A percentile compares a stretch with the other conserved stretches of the same genome.
Evolutionary conservation across 1,140 invertebrate species (phyloP).

Genomic region (Apocrypta bakeri): DNA sequence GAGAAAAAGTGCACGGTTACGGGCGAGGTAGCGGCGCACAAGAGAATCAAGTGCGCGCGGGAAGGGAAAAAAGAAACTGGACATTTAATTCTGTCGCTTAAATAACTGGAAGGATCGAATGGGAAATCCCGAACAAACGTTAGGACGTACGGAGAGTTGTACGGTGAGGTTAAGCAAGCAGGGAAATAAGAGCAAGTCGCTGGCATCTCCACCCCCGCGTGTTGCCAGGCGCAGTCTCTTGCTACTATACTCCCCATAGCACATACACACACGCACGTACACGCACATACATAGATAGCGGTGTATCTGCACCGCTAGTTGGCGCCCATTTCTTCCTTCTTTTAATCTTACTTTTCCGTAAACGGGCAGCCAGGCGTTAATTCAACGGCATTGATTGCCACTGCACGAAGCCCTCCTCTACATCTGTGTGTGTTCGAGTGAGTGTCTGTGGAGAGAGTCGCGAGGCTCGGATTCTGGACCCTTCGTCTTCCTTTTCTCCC

Average conservation of each 20-base stretch:
- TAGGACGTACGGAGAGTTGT: constrained; percentile 15
- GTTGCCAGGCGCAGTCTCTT: constrained; percentile 15
- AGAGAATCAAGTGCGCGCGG: too few species aligned
- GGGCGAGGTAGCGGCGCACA: too few species aligned
- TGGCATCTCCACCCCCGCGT: constrained; percentile 45
- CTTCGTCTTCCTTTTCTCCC: constrained; percentile 45
- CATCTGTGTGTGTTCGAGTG: constrained; percentile 36
- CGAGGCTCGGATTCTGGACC: constrained; percentile 29
- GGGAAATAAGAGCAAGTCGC: constrained; percentile 61
- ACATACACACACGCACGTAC: too few species aligned
- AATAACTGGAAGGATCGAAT: constrained; percentile 47
- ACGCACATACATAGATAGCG: too few species aligned
- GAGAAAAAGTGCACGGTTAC: background rate
- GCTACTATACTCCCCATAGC: background rate
- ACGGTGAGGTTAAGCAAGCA: constrained; percentile 63
- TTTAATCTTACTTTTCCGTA: constrained; percentile 74
- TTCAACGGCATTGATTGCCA: constrained; percentile 75
- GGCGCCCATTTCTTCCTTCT: constrained; percentile 73
- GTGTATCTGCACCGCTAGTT: background rate
- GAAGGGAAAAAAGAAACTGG: constrained; percentile 1
- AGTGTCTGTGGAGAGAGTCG: background rate
- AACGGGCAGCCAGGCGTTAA: constrained; percentile 74
- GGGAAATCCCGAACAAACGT: constrained; percentile 46
- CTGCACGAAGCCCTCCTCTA: constrained; percentile 63
- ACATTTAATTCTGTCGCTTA: constrained; percentile 39